phyloP scores from a whole-genome alignment of 2,113 vertebrate species.

The Protobothrops mucrosquamatus region DNA sequence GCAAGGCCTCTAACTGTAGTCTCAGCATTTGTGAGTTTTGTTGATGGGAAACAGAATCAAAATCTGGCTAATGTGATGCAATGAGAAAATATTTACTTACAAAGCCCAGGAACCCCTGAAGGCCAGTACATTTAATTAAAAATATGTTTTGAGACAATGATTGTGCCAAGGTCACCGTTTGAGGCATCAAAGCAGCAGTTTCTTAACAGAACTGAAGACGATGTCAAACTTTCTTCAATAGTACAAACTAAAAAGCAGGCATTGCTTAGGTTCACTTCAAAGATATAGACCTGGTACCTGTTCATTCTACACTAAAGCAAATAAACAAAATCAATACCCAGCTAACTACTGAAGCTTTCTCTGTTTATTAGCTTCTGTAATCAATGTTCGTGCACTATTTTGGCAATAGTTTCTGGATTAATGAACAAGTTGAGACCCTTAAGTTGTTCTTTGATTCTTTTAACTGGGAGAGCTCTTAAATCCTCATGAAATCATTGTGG shows the following conservation, averaged over 20 bases:
- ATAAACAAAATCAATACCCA: neutral
- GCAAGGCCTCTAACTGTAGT: neutral
- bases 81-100: neutral
- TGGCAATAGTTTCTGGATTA: slow-evolving; percentile 48
- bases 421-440: slow-evolving; percentile 30
- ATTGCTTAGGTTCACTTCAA: neutral
- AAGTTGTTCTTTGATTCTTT: neutral
- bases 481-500: slow-evolving; percentile 23
- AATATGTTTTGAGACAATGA: neutral
- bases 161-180: neutral
- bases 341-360: slow-evolving; percentile 14
- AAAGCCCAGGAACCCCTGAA: neutral
- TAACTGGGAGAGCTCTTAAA: slow-evolving; percentile 18
- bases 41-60: neutral
- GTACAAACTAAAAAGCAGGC: neutral
- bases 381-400: slow-evolving; percentile 34
- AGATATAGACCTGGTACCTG: neutral
- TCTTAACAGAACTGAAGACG: neutral
- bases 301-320: slow-evolving; percentile 37
- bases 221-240: neutral
- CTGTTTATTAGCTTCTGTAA: slow-evolving; percentile 36
- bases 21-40: neutral
- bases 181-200: slow-evolving; percentile 16
- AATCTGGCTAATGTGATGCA: neutral
- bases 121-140: neutral